A percentile compares a stretch with the other conserved stretches of the same genome.
Conservation (phyloP, 2,113 vertebrate species). For the Chrysochloris asiatica region DNA sequence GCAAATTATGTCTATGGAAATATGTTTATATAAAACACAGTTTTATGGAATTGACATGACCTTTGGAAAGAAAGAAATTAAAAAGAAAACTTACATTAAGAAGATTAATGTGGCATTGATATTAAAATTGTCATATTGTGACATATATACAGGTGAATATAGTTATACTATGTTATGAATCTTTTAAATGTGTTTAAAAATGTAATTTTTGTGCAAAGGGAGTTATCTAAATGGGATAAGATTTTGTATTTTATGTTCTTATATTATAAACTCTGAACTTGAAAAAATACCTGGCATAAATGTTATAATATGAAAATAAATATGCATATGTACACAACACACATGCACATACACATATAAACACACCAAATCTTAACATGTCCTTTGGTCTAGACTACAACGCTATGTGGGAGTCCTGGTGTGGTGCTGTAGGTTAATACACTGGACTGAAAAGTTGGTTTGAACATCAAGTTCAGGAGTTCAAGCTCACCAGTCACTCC, state of each 20-base stretch:
- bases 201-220: not conserved
- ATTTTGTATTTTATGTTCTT: constrained; percentile 28
- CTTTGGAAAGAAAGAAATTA: constrained; percentile 31
- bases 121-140: not conserved
- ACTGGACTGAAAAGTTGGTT: no score
- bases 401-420: no score
- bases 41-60: constrained; percentile 19
- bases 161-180: not conserved
- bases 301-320: not conserved
- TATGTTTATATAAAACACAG: constrained; percentile 41
- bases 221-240: constrained; percentile 10
- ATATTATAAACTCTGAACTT: not conserved
- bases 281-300: not conserved
- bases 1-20: not conserved
- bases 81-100: constrained; percentile 19
- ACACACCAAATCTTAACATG: not conserved
- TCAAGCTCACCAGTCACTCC: no score
- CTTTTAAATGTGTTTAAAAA: constrained; percentile 26
- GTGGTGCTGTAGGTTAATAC: no score
- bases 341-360: not conserved
- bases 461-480: no score
- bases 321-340: no score
- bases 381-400: not conserved
- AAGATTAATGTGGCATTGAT: not conserved
- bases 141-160: not conserved